Evolutionary conservation across 2,113 vertebrate species (phyloP), one percentile per base, ranked within the genome.

Genomic region (Poeciliopsis occidentalis): DNA sequence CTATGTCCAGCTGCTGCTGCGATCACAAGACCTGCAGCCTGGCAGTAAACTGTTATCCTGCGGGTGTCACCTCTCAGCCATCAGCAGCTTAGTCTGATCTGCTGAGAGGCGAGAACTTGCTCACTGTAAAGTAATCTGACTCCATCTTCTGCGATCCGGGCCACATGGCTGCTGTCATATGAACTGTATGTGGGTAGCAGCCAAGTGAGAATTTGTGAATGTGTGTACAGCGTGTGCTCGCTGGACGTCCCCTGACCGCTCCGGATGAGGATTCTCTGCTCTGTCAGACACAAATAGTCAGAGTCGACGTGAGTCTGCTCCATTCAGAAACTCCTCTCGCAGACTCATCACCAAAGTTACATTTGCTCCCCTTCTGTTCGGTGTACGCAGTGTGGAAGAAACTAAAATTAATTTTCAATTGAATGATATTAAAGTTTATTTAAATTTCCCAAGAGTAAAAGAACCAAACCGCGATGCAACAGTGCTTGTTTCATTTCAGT

Each of bases 91-190:
- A 41, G 61, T 30, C 68, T 77, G 75, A 77, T 81, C 80, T 80
- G 71, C 76, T 87, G 79, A 80, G 83, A 90, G 87, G 89, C 41
- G 85, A 87, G 60, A 91, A 73, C 85, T 79, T 87, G 86, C 91
- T 91, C 81, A 76, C 87, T 89, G 87, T 88, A 83, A 91, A 92
- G 88, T 71, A 82, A 92, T 90, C 86, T 68, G 76, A 75, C 73
- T 78, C 67, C 71, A 75, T 80, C 26, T 75, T 81, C 70, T 73
- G 67, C 67, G 60, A 71, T 71, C 69, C 73, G 47, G 51, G 41
- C 32, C 75, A 85, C 85, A 87, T 80, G 80, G 82, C 51, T 5
- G 1, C 75, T 51, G 85, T 85, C 74, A 87, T 78, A 76, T 64
- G 72, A 80, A 77, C 67, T 41, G 69, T 57, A 57, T 81, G 72